Percentiles rank a stretch among this genome's conserved stretches.
These are phyloP conservation scores for Galendromus occidentalis DNA, from an alignment of 1,140 invertebrate genomes.

Conservation along the genomic window DNA sequence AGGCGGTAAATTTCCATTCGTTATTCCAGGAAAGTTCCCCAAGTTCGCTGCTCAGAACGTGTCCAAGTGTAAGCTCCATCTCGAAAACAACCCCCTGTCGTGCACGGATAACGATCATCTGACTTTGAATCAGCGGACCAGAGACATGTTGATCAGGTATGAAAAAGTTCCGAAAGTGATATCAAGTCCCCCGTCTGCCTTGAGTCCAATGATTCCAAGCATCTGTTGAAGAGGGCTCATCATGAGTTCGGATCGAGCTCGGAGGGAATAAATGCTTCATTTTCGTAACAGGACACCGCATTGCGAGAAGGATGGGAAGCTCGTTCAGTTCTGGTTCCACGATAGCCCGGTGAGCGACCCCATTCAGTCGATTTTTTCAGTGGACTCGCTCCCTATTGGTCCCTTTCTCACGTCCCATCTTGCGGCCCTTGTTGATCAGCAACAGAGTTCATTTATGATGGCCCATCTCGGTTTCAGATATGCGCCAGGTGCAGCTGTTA, in stretches of 20 bases:
- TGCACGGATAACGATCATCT: constrained; percentile 1
- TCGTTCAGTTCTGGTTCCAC: constrained; percentile 7
- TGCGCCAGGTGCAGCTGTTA: background rate
- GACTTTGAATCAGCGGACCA: background rate
- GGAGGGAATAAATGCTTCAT: too few relatives aligned
- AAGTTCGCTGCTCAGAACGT: background rate
- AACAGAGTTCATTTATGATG: too few relatives aligned
- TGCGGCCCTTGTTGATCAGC: too few relatives aligned
- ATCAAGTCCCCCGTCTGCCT: too few relatives aligned
- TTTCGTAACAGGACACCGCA: background rate
- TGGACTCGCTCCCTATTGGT: background rate
- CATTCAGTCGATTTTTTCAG: too few relatives aligned
- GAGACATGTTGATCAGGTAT: background rate
- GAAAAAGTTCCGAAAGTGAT: too few relatives aligned
- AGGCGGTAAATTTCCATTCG: too few relatives aligned
- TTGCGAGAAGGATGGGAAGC: background rate
- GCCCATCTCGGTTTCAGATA: background rate
- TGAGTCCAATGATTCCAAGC: too few relatives aligned
- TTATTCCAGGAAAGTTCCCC: too few relatives aligned
- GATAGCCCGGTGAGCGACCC: background rate
- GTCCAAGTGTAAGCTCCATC: background rate
- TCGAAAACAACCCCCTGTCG: background rate
- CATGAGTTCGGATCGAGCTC: too few relatives aligned
- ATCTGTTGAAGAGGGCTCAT: too few relatives aligned
- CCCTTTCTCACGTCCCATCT: too few relatives aligned